Percentiles rank a stretch among this genome's conserved stretches.
phyloP scores from a whole-genome alignment of 2,888 invertebrate genomes.

The Lydus trimaculatus region DNA sequence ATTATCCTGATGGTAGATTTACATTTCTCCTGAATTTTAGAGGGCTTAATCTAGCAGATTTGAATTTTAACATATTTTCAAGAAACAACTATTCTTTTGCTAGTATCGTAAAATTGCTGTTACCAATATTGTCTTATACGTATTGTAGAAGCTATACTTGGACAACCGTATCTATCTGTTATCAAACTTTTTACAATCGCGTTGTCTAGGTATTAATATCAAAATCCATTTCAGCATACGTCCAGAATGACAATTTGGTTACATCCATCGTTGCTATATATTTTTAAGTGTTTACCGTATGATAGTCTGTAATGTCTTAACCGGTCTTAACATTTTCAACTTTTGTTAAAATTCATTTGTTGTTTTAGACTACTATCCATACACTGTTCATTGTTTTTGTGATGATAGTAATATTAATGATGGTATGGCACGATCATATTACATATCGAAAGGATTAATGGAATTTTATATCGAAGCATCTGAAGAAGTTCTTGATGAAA shows the following conservation, averaged over 20 bases:
- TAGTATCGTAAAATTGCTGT: too few relatives aligned
- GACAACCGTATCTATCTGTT: too few relatives aligned
- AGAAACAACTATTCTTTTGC: too few relatives aligned
- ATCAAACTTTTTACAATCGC: too few relatives aligned
- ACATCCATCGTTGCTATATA: constrained; percentile 3
- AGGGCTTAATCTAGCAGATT: too few relatives aligned
- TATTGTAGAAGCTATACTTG: too few relatives aligned
- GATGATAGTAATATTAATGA: constrained; percentile 47
- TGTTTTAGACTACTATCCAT: constrained; percentile 42
- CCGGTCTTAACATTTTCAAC: constrained; percentile 9
- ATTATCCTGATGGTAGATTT: too few relatives aligned
- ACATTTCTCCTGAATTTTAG: too few relatives aligned
- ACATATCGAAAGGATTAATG: constrained; percentile 46
- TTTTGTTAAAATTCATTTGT: neutral
- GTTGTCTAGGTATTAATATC: too few relatives aligned
- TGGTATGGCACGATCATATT: constrained; percentile 45
- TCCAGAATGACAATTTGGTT: neutral
- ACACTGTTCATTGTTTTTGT: constrained; percentile 49
- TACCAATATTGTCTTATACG: too few relatives aligned
- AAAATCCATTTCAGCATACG: constrained; percentile 4
- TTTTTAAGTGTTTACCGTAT: constrained; percentile 17
- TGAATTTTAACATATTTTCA: too few relatives aligned
- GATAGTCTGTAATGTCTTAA: constrained; percentile 12
- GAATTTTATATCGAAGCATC: constrained; percentile 46
- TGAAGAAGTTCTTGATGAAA: constrained; percentile 23